A percentile compares a stretch with the other conserved stretches of the same genome.
These are phyloP conservation scores for Vulpes lagopus DNA, from an alignment of 2,113 vertebrate species.

Conservation along the genomic window DNA sequence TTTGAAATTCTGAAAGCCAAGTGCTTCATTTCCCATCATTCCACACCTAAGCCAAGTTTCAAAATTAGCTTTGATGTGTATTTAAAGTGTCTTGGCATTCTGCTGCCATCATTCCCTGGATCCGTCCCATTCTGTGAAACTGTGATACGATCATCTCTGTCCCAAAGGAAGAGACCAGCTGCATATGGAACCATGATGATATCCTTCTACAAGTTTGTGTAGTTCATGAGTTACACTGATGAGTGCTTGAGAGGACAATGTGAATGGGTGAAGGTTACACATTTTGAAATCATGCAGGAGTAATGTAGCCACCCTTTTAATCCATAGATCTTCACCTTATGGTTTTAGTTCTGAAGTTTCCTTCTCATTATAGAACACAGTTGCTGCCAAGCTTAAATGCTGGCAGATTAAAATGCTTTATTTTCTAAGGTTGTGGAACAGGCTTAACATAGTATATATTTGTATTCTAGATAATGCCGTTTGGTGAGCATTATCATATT, in stretches of 20 bases:
- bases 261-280: background rate
- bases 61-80: conserved; percentile 77
- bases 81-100: conserved; percentile 74
- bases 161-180: conserved; percentile 63
- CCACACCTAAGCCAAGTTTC: conserved; percentile 75
- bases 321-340: background rate
- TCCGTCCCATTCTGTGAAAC: conserved; percentile 52
- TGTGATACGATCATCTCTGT: conserved; percentile 22
- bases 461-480: background rate
- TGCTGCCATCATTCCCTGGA: conserved; percentile 70
- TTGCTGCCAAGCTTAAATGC: background rate
- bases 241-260: background rate
- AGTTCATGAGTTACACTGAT: background rate
- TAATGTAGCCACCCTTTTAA: background rate
- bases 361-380: background rate
- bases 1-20: conserved; percentile 75
- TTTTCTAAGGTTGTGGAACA: conserved; percentile 12
- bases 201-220: background rate
- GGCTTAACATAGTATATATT: background rate
- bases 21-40: conserved; percentile 70
- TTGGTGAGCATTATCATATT: conserved; percentile 10
- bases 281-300: background rate
- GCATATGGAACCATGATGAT: background rate
- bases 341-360: background rate
- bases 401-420: background rate